Base-by-base conservation (phyloP, 35 echinoderm and acorn worm species). In the Ophioderma brevispina region DNA sequence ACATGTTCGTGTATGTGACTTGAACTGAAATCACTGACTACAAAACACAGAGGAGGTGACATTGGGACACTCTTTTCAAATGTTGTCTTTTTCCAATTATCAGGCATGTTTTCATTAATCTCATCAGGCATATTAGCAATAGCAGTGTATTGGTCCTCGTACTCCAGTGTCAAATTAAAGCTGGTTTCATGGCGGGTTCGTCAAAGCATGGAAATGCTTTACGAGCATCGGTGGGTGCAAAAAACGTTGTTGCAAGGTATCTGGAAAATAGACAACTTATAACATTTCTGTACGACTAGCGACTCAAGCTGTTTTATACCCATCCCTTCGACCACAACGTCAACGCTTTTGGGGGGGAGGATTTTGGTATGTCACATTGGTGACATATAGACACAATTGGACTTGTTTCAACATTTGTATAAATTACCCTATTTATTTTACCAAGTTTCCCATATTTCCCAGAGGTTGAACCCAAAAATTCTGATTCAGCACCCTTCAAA, bases 151-250 rank as follows among this genome's bases (percentile, higher is more conserved):
- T 85, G 28, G 13, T 76, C 70, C 41, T 89, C 63, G 52, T 98
- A 82, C 23, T 90, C 86, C 37, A 98, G 33, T 34, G 89, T 98
- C 23, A 94, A 23, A 1, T 77, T 98, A 56, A 95, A 95, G 64
- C 81, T 92, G 94, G 93, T 86, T 98, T 98, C 89, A 91, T 90
- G 59, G 90, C 93, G n/a, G 96, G 96, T 52, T 98, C 96, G 33
- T 98, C 93, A 85, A 98, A 98, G 41, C 96, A 98, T 5, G 96
- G 96, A 43, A 98, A 98, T 21, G 96, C 96, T 76, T 90, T 95
- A 8, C 96, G 84, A n/a, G 96, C 93, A 36, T 93, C 84, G 23
- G 96, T 94, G 0, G 93, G 96, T 30, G 93, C 87, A 55, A 98
- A 98, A 36, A 98, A 92, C 11, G 96, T 95, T 33, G 90, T 82